These are phyloP conservation scores for Turritopsis rubra DNA, from an alignment of 30 jellyfish, hydroid and myxozoan genomes.

Conservation along the genomic window DNA sequence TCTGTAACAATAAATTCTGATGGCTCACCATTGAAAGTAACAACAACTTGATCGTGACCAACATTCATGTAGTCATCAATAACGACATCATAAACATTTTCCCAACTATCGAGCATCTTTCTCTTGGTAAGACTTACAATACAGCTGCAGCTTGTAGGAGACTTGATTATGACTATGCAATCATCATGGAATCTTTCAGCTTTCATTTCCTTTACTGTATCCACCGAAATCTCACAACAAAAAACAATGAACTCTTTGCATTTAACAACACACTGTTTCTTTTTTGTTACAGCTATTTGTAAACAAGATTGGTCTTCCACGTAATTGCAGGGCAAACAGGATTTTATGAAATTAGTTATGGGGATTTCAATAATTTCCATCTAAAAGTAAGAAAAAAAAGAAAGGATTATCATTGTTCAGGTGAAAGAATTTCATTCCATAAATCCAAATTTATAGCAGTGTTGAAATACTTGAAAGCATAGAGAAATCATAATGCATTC, in stretches of 20 bases:
- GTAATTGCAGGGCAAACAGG: neutral
- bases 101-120: neutral
- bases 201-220: neutral
- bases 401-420: neutral
- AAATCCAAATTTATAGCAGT: too few species aligned
- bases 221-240: neutral
- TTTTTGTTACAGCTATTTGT: neutral
- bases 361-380: neutral
- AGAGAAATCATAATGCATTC: too few species aligned
- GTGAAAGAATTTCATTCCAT: too few species aligned
- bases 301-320: neutral
- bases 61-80: constrained; percentile 7
- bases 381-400: neutral
- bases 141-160: neutral
- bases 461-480: too few species aligned
- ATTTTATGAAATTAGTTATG: neutral
- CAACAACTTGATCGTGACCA: constrained; percentile 15
- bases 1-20: neutral
- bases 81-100: neutral
- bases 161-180: neutral
- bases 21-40: neutral
- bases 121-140: neutral
- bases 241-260: neutral
- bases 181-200: constrained; percentile 6
- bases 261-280: constrained; percentile 5